Evolutionary conservation across 2,797 vertebrate species (phyloP).

Genomic region (Echeneis naucrates): DNA sequence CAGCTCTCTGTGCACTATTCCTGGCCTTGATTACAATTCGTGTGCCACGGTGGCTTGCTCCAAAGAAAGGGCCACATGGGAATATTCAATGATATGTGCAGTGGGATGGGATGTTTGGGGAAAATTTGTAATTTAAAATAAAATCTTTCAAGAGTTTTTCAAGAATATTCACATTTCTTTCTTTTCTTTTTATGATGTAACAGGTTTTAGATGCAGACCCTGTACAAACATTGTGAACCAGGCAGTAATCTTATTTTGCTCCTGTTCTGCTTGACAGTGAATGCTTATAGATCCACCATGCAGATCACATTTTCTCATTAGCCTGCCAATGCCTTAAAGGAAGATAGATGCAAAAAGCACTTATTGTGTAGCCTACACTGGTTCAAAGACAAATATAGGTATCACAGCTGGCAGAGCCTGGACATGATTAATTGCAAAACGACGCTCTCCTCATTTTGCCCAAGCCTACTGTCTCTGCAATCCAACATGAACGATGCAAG

Average conservation of each 20-base stretch:
- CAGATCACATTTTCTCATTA: constrained; percentile 70
- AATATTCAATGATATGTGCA: constrained; percentile 61
- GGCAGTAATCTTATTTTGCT: constrained; percentile 41
- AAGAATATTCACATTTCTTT: not conserved
- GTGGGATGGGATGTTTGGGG: constrained; percentile 25
- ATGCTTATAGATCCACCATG: constrained; percentile 64
- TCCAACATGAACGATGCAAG: constrained; percentile 59
- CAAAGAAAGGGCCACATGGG: constrained; percentile 54
- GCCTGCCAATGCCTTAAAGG: constrained; percentile 47
- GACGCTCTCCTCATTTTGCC: constrained; percentile 41
- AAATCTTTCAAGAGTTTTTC: constrained; percentile 18
- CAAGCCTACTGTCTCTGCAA: constrained; percentile 41
- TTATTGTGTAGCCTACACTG: constrained; percentile 34
- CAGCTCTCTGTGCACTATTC: constrained; percentile 59
- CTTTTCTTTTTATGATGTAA: not conserved
- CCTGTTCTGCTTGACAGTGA: constrained; percentile 36
- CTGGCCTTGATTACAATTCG: constrained; percentile 70
- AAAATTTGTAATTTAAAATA: constrained; percentile 30
- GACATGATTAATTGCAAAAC: constrained; percentile 70
- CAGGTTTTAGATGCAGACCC: constrained; percentile 22
- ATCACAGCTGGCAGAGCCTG: constrained; percentile 49
- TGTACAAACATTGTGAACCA: constrained; percentile 20
- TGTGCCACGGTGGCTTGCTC: constrained; percentile 61
- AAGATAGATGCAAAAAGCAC: constrained; percentile 56
- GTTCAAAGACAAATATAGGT: constrained; percentile 54